A percentile compares a stretch with the other conserved stretches of the same genome.
Evolutionary conservation across 2,113 vertebrate species (phyloP).

Genomic region (Monopterus albus): DNA sequence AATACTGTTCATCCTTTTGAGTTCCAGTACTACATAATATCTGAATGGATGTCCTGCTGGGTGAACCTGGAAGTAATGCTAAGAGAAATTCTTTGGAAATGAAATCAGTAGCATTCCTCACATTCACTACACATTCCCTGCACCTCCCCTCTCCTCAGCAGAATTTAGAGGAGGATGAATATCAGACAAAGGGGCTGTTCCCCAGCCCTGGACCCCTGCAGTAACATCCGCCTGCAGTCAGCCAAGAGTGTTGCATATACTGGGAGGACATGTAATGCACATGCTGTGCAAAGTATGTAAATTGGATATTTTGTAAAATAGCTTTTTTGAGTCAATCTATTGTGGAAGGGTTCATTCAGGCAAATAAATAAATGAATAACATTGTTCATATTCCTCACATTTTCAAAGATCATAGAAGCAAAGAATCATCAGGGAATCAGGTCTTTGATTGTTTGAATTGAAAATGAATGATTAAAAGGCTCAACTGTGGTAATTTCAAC

Average conservation of each 20-base stretch:
- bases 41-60: slow-evolving; percentile 19
- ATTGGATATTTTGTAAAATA: neutral
- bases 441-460: too few species aligned
- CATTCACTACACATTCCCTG: slow-evolving; percentile 59
- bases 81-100: slow-evolving; percentile 33
- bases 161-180: slow-evolving; percentile 41
- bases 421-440: too few species aligned
- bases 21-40: neutral
- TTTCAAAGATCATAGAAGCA: too few species aligned
- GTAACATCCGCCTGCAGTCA: slow-evolving; percentile 19
- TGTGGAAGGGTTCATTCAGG: too few species aligned
- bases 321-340: too few species aligned
- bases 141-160: slow-evolving; percentile 25
- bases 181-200: slow-evolving; percentile 48
- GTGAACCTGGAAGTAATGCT: slow-evolving; percentile 5
- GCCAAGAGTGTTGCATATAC: slow-evolving; percentile 11
- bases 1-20: too few species aligned
- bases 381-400: too few species aligned
- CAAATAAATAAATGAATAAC: too few species aligned
- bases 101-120: slow-evolving; percentile 65
- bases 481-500: too few species aligned
- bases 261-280: neutral
- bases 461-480: too few species aligned
- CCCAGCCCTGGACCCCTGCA: slow-evolving; percentile 44
- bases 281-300: slow-evolving; percentile 11